Evolutionary conservation across 2,797 vertebrate species (phyloP), one percentile per base, ranked within the genome.

Genomic region (Lateolabrax maculatus): DNA sequence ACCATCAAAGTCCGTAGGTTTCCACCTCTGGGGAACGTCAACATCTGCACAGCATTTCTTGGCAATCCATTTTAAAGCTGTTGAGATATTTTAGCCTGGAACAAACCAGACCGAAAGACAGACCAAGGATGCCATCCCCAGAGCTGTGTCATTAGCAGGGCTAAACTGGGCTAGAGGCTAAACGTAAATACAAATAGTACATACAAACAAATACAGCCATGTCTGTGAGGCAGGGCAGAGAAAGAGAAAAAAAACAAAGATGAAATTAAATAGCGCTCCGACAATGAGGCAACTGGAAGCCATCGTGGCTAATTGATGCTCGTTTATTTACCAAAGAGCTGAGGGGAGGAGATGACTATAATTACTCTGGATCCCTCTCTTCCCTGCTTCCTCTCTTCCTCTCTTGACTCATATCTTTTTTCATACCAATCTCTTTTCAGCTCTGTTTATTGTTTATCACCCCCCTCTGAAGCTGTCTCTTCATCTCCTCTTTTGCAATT

Each of bases 311-410:
- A 90, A 88, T 85, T 89, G 88, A 84, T 79, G 76, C 83, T 87
- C 31, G 1, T 88, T 92, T 81, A 90, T 90, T 87, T 88, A 87
- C 74, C 81, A 83, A 87, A 85, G 75, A 87, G 75, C 70, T 79
- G 63, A 86, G 70, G 43, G 80, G 84, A 87, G 79, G 81, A 75
- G 77, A 84, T 58, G 75, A 76, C 39, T 70, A 53, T 84, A 88
- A 93, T 90, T 85, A 88, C 77, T 44, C 39, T 3, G 13, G 57
- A 72, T 84, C 67, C 46, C 15, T 76, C 34, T 71, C 71, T 57
- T 73, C 67, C 44, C 18, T 31, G 25, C n/a, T 68, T 64, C 66
- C 39, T 78, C 18, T 61, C 61, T 41, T 53, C 37, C 52, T 51
- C 71, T 75, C 25, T 71, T 25, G 39, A 70, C 53, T 75, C 27